Base-by-base conservation (phyloP, 2,113 vertebrate species). In the Rhynchomys soricoides region DNA sequence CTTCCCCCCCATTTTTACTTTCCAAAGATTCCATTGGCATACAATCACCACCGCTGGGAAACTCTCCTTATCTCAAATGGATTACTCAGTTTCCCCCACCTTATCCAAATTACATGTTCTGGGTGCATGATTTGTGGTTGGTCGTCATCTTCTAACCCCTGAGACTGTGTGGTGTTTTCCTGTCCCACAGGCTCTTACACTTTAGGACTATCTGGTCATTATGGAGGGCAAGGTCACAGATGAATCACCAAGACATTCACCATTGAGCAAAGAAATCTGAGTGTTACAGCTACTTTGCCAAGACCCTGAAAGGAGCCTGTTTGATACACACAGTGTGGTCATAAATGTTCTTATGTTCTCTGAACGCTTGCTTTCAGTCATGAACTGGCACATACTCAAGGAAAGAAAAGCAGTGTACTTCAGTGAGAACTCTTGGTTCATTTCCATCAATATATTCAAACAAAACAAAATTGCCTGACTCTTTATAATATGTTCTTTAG, bases 381-480 rank as follows among this genome's bases (percentile, higher is more conserved):
- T 97, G 95, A 97, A 1, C 95, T 98, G 97, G 97, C 97, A 98
- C 24, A 83, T 85, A 17, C 88, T 97, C 91, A 98, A 98, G 97
- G 95, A 96, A 98, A 89, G 97, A 98, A 98, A 97, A 96, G 98
- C 96, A 97, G 0, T 8, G 24, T 96, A 91, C 74, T 79, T 98
- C 97, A 98, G 19, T 97, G 83, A 37, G 89, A 87, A 97, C 82
- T 97, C 91, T 97, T 98, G 73, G 85, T 98, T 94, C 85, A 97
- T 97, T 98, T 98, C 97, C 98, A 97, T 97, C 97, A 98, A 98
- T 98, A 91, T 0, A 5, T 94, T 98, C 89, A 98, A 98, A 96
- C 43, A 96, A 96, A 98, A 96, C 94, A 88, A 96, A 98, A 96
- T 97, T 96, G 85, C 34, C 97, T 98, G 34, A 13, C 74, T 97